Conservation (phyloP, 2,113 vertebrate genomes). For the Alexandromys fortis region DNA sequence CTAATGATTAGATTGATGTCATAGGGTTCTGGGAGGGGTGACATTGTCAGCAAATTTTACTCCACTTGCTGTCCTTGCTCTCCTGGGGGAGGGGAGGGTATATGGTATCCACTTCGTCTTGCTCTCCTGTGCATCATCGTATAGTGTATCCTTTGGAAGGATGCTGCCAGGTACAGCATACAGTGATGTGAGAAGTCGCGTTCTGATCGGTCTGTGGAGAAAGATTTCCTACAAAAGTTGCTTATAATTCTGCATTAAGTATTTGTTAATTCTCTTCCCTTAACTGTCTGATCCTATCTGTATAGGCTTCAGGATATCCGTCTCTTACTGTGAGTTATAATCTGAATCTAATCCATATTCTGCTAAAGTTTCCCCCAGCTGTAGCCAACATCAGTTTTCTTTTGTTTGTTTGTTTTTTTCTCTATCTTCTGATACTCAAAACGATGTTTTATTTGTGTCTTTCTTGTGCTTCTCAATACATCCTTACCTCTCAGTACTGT, state of each 20-base stretch:
- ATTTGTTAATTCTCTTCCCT: neutral
- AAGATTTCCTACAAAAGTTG: neutral
- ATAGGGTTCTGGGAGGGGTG: neutral
- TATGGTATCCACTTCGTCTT: neutral
- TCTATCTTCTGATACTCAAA: neutral
- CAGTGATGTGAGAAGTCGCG: neutral
- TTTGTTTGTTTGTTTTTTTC: neutral
- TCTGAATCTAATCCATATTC: neutral
- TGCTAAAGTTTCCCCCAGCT: neutral
- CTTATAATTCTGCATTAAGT: neutral
- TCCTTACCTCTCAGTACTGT: neutral
- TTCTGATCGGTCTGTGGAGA: neutral
- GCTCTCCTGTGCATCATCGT: neutral
- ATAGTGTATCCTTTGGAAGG: neutral
- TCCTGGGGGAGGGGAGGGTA: neutral
- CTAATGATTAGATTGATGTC: neutral
- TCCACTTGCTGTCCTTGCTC: neutral
- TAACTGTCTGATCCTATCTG: neutral
- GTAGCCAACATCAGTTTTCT: neutral
- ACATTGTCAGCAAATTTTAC: neutral
- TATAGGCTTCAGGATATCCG: neutral
- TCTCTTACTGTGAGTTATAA: neutral
- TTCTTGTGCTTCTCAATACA: neutral
- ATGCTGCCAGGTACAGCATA: neutral
- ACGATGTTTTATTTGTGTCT: neutral